Conservation (phyloP, 2,888 invertebrate genomes). For the Hymenopus coronatus region DNA sequence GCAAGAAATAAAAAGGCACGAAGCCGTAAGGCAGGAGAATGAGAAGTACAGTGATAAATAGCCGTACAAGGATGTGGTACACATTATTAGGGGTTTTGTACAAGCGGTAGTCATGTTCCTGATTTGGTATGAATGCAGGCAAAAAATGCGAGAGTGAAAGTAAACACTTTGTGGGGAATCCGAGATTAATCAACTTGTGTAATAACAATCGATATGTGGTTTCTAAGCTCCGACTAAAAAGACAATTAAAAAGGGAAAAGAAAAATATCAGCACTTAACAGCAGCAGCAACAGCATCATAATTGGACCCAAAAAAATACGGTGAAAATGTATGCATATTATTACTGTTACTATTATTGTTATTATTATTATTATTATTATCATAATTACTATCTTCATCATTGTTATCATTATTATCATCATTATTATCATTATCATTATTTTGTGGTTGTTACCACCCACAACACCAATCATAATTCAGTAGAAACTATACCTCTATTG, state of each 20-base stretch:
- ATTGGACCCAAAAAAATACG: too few species aligned
- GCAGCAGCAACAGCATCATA: not conserved
- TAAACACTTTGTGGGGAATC: not conserved
- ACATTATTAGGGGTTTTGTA: not conserved
- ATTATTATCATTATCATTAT: too few species aligned
- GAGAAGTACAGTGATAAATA: not conserved
- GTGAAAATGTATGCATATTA: too few species aligned
- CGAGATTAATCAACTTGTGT: not conserved
- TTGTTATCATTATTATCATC: too few species aligned
- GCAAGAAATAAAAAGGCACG: too few species aligned
- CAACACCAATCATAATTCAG: too few species aligned
- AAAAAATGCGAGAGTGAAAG: not conserved
- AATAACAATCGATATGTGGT: not conserved
- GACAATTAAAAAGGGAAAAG: not conserved
- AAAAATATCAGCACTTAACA: too few species aligned
- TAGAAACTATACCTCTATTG: too few species aligned
- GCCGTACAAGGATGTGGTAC: not conserved
- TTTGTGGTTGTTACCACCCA: too few species aligned
- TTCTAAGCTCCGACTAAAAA: not conserved
- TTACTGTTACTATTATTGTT: too few species aligned
- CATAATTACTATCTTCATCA: too few species aligned
- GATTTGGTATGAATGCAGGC: not conserved
- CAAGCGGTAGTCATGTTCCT: not conserved
- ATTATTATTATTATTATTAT: too few species aligned
- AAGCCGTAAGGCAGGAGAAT: not conserved